Evolutionary conservation across 2,888 invertebrate genomes (phyloP).

Genomic region (Germaria angustata): DNA sequence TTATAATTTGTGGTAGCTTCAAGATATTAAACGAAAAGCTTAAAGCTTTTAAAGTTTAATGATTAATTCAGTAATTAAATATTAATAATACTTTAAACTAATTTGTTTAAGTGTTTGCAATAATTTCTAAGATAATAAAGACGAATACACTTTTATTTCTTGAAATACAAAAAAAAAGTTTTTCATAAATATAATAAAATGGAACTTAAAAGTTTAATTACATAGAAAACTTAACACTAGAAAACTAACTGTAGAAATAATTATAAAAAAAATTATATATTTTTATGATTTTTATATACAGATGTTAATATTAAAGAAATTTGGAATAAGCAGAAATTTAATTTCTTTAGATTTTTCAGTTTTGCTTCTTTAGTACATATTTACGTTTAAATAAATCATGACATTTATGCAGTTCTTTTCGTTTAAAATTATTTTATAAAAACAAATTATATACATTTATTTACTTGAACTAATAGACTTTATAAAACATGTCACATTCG

Average conservation of each 20-base stretch:
- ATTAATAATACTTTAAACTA: slow-evolving; percentile 66
- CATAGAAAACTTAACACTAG: neutral
- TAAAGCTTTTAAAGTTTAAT: slow-evolving; percentile 57
- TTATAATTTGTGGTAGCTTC: slow-evolving; percentile 44
- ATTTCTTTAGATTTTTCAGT: slow-evolving; percentile 53
- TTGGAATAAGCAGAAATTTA: slow-evolving; percentile 51
- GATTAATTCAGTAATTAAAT: slow-evolving; percentile 53
- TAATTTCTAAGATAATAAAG: neutral
- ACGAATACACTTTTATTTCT: no score
- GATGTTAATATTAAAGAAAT: neutral
- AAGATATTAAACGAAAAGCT: slow-evolving; percentile 59
- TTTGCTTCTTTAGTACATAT: neutral
- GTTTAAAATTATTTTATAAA: slow-evolving; percentile 18
- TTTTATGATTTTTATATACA: slow-evolving; percentile 18
- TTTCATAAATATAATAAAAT: neutral
- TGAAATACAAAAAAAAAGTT: neutral
- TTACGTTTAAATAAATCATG: neutral
- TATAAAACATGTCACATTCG: neutral
- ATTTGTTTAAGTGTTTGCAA: slow-evolving; percentile 31
- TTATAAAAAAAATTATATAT: neutral
- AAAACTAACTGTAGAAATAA: neutral
- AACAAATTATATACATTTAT: slow-evolving; percentile 5
- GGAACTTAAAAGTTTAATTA: neutral
- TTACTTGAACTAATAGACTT: neutral
- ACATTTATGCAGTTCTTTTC: slow-evolving; percentile 47